Base-by-base conservation (phyloP, 2,888 invertebrate species). In the Nomada ferruginata region DNA sequence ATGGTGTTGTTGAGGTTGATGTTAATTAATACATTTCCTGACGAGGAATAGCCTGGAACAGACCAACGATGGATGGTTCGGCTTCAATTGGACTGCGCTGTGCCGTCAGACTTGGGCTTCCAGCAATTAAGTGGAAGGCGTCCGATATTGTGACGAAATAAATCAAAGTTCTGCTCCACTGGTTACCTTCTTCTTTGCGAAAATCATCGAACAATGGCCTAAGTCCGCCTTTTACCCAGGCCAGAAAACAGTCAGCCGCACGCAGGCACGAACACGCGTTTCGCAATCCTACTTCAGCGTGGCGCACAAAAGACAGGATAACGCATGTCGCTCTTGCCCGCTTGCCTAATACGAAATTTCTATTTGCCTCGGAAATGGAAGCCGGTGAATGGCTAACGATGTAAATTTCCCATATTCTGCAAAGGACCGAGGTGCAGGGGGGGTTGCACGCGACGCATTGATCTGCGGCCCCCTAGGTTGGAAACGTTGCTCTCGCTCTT, bases 381-480 rank as follows among this genome's bases (percentile, higher is more conserved):
- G 53, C 13, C 55, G 13, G 29, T 44, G 47, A 64, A 65, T 20
- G 78, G 57, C n/a, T 70, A 70, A 78, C 74, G 65, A 78, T 78
- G 70, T 55, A 78, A 65, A 60, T 81, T 74, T 74, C 55, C 74
- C 78, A 66, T 65, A 74, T 79, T 44, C 57, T 26, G 36, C 47
- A 13, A 36, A 36, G 36, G 36, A 7, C 36, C 36, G 36, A 15
- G 55, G 2, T 1, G 26, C 11, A 3, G n/a, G 20, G 18, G n/a
- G 63, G 52, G 44, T 42, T 52, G 68, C 80, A 76, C 76, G 76
- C 68, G 76, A 76, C 64, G 68, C 80, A 77, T 79, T 68, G 68
- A 71, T 78, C 79, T 23, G 55, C 42, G 44, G 55, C 63, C 57
- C 13, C 11, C 61, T 18, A n/a, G 23, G 47, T 15, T 20, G 15